Evolutionary conservation across 2,797 vertebrate species (phyloP), one percentile per base, ranked within the genome.

Genomic region (Arrhamphus sclerolepis): DNA sequence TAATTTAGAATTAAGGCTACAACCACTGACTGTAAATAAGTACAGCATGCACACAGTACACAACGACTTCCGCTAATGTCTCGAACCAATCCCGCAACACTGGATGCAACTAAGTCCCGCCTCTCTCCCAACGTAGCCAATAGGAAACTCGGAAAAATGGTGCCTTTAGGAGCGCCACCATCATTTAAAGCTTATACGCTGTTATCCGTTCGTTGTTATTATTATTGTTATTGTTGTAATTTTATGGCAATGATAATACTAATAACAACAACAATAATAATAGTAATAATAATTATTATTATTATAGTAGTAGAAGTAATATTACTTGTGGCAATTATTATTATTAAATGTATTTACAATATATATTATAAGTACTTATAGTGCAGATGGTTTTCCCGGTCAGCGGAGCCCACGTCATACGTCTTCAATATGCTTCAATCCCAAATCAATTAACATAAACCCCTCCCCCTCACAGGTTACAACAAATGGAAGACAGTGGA

Each of bases 401-500:
- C 39, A 59, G 28, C 28, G 48, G 14, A 49, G 11, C 7, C 42
- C 55, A 54, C 20, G 14, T 44, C 22, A 43, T 9, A 13, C 26
- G 1, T 46, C n/a, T 9, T 18, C 6, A 31, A 39, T 34, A 34
- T 34, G 13, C 34, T 3, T 11, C 34, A 1, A 34, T 13, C 7
- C 7, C 34, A 3, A 38, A 13, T 16, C 14, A 0, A 51, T 48
- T n/a, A 18, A 9, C 51, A 71, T 1, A n/a, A 72, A 47, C 68
- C 16, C 78, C 78, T 70, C 90, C 82, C 31, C 42, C 43, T 21
- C 11, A 0, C 1, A 14, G 17, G 6, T 47, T 28, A 39, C 55
- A 62, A 75, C 89, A 87, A 89, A 85, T 89, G 5, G 46, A 82
- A 56, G 24, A 39, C 11, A 17, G 6, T 18, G 46, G 20, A 76